Base-by-base conservation (phyloP, 1,140 invertebrate species). In the Hylyphantes graminicola region DNA sequence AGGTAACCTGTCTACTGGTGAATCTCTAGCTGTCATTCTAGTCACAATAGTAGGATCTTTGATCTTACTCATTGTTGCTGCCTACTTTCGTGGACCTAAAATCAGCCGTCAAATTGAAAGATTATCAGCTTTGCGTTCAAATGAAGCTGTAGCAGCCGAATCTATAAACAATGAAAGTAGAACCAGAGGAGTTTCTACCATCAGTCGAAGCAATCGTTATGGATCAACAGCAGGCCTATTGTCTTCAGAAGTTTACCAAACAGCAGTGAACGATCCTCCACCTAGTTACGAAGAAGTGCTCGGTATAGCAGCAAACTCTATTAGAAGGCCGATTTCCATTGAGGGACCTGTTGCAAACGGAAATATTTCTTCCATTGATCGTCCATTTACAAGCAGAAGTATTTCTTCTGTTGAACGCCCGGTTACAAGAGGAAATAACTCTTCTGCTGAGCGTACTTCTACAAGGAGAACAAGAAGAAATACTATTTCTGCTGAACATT, bases 71-170 rank as follows among this genome's bases (percentile, higher is more conserved):
- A 48, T 57, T 9, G 63, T 72, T 12, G 67, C 78, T 53, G 78
- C 78, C 10, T 81, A 81, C 35, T 17, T 81, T 7, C 50, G 67
- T 51, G 78, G 78, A 63, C 68, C 78, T 53, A 81, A 81, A 73
- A 81, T 81, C 13, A 50, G 55, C 8, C 67, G 51, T 9, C 78
- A 81, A 19, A 81, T 81, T 8, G 67, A 73, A 53, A 51, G 68
- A 63, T 17, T 72, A 48, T 72, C 61, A 15, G 15, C 11, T 13
- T 64, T 50, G 19, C 13, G 10, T 9, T 17, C 8, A 57, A 51
- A 0, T 12, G 53, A 19, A 13, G 4, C 35, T 35, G 13, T 55
- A 7, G 10, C 72, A 3, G 54, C 17, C 2, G 17, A 19, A 21
- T 4, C 12, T 9, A 12, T 11, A 55, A 19, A 54, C 13, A 54